phyloP scores from a whole-genome alignment of 2,797 vertebrate genomes.

The Oryzias dopingdopingensis region DNA sequence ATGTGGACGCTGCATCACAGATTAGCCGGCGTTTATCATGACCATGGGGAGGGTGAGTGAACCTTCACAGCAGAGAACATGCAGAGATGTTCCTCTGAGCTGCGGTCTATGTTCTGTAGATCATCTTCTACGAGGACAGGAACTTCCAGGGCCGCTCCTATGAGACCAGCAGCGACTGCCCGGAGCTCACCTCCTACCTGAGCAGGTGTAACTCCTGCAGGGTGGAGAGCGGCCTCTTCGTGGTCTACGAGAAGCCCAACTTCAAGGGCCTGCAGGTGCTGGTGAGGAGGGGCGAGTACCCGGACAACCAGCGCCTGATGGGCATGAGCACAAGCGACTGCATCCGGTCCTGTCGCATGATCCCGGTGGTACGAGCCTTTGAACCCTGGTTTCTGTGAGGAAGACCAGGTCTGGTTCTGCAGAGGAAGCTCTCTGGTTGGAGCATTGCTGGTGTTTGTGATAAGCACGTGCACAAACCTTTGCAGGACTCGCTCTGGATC shows the following conservation, averaged over 20 bases:
- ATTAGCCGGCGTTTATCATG: slow-evolving; percentile 52
- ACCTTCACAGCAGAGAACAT: neutral
- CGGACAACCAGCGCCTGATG: slow-evolving; percentile 68
- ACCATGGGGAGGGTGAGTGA: slow-evolving; percentile 65
- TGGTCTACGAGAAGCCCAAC: slow-evolving; percentile 67
- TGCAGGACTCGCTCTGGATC: too few relatives aligned
- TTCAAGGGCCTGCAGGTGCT: slow-evolving; percentile 65
- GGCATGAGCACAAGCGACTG: slow-evolving; percentile 63
- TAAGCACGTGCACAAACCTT: too few relatives aligned
- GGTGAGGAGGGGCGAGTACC: slow-evolving; percentile 66
- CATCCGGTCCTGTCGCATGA: slow-evolving; percentile 62
- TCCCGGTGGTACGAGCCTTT: slow-evolving; percentile 52
- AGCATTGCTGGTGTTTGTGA: too few relatives aligned
- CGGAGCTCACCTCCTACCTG: slow-evolving; percentile 62
- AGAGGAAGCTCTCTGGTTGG: too few relatives aligned
- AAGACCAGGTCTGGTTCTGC: too few relatives aligned
- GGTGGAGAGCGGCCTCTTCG: slow-evolving; percentile 69
- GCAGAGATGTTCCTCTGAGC: neutral
- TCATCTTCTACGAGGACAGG: slow-evolving; percentile 65
- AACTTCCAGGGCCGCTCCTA: slow-evolving; percentile 70
- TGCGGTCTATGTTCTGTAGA: slow-evolving; percentile 30
- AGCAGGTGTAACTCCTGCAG: slow-evolving; percentile 67
- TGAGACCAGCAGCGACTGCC: slow-evolving; percentile 62
- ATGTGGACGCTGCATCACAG: slow-evolving; percentile 52
- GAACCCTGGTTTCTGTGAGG: too few relatives aligned